phyloP scores from a whole-genome alignment of 2,113 vertebrate species.

The Ascaphus truei region DNA sequence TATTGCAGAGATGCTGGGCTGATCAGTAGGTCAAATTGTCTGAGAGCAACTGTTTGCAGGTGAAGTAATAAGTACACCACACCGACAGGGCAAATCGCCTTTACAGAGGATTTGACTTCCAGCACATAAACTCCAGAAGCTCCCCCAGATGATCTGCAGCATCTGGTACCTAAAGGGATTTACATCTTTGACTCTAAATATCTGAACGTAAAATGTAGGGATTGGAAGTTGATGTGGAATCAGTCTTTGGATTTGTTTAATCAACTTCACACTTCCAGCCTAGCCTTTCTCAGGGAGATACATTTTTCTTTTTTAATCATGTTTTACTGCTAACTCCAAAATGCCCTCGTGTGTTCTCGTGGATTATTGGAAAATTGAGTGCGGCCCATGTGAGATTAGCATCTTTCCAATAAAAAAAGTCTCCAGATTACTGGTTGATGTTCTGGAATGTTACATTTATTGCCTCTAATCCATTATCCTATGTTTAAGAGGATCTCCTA shows the following conservation, averaged over 20 bases:
- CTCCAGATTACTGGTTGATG: slow-evolving; percentile 41
- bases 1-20: slow-evolving; percentile 71
- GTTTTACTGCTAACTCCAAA: slow-evolving; percentile 35
- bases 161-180: slow-evolving; percentile 89
- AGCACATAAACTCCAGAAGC: slow-evolving; percentile 73
- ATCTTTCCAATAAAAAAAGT: slow-evolving; percentile 31
- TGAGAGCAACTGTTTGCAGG: slow-evolving; percentile 76
- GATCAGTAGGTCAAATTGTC: slow-evolving; percentile 72
- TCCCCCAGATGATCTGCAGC: slow-evolving; percentile 72
- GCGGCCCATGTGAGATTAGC: slow-evolving; percentile 26
- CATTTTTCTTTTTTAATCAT: slow-evolving; percentile 51
- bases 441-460: slow-evolving; percentile 31
- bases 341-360: slow-evolving; percentile 36
- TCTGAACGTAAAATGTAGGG: slow-evolving; percentile 70
- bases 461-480: slow-evolving; percentile 22
- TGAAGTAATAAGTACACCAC: slow-evolving; percentile 71
- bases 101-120: slow-evolving; percentile 72
- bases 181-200: slow-evolving; percentile 77
- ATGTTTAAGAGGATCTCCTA: slow-evolving; percentile 39
- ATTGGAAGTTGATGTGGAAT: slow-evolving; percentile 59
- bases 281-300: slow-evolving; percentile 47
- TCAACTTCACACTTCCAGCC: slow-evolving; percentile 57
- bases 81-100: slow-evolving; percentile 69
- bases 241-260: slow-evolving; percentile 64
- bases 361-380: slow-evolving; percentile 44